phyloP scores from a whole-genome alignment of 2,888 invertebrate genomes.

The Troilus luridus region DNA sequence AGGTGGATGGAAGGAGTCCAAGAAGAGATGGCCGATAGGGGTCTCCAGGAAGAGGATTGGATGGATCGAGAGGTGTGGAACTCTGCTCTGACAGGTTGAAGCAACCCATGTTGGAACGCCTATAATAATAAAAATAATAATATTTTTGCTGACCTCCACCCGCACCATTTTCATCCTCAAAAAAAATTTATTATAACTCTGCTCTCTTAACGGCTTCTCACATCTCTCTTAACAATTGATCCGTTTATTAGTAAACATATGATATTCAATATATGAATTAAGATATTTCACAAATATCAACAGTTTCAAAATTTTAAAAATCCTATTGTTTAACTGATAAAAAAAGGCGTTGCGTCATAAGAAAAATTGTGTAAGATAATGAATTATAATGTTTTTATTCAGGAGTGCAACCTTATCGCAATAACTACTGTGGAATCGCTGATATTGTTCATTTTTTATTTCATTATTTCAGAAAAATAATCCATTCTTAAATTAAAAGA shows the following conservation, averaged over 20 bases:
- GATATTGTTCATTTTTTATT: neutral
- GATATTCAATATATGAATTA: neutral
- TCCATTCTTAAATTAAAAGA: neutral
- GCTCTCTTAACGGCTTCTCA: too few species aligned
- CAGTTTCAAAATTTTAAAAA: neutral
- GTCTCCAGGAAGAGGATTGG: too few species aligned
- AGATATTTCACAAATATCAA: neutral
- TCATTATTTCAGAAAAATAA: neutral
- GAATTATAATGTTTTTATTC: neutral
- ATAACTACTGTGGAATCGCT: neutral
- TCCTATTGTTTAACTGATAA: neutral
- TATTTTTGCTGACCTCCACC: too few species aligned
- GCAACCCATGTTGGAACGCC: too few species aligned
- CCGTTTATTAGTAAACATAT: neutral
- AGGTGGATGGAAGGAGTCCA: too few species aligned
- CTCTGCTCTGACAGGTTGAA: too few species aligned
- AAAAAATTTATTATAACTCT: too few species aligned
- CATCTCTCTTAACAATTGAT: too few species aligned
- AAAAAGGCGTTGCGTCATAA: neutral
- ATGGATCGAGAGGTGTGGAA: too few species aligned
- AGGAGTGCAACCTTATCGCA: neutral
- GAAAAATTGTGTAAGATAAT: neutral
- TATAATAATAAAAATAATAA: too few species aligned
- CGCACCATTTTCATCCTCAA: too few species aligned
- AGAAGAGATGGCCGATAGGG: too few species aligned